These are phyloP conservation scores for Dascyllus trimaculatus DNA, from an alignment of 2,113 vertebrate genomes.

Conservation along the genomic window DNA sequence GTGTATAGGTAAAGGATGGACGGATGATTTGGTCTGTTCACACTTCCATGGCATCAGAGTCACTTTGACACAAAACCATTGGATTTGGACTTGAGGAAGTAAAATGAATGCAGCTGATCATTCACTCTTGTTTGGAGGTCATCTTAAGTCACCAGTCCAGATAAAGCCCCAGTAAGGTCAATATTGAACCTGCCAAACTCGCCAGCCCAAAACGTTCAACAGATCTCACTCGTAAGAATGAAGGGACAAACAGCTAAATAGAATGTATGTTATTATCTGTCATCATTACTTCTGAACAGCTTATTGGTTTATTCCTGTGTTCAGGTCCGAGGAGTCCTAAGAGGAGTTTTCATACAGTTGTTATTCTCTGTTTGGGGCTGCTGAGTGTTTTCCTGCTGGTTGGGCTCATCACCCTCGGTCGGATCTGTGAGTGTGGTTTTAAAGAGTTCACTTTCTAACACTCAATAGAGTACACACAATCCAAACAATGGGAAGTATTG, in stretches of 20 bases:
- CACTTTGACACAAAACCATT: too few relatives aligned
- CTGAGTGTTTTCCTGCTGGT: slow-evolving; percentile 36
- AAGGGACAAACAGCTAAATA: too few relatives aligned
- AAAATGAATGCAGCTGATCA: too few relatives aligned
- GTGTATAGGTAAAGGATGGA: too few relatives aligned
- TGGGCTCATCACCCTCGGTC: slow-evolving; percentile 21
- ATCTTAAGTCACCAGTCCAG: too few relatives aligned
- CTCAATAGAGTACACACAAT: not conserved
- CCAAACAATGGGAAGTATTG: too few relatives aligned
- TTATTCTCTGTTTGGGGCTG: slow-evolving; percentile 28
- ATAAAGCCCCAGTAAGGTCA: not conserved
- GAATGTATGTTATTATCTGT: not conserved
- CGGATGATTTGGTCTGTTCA: too few relatives aligned
- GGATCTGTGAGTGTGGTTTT: slow-evolving; percentile 36
- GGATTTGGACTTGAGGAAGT: too few relatives aligned
- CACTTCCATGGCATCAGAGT: too few relatives aligned
- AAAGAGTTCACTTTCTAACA: not conserved
- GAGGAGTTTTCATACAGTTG: not conserved
- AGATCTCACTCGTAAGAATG: slow-evolving; percentile 11
- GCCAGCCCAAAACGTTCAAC: not conserved
- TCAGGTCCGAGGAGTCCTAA: slow-evolving; percentile 2
- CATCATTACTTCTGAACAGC: not conserved
- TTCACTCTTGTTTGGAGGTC: too few relatives aligned
- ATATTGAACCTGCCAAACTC: not conserved
- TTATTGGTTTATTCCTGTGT: not conserved